phyloP scores from a whole-genome alignment of 2,797 vertebrate species.

The Chloroceryle inda region DNA sequence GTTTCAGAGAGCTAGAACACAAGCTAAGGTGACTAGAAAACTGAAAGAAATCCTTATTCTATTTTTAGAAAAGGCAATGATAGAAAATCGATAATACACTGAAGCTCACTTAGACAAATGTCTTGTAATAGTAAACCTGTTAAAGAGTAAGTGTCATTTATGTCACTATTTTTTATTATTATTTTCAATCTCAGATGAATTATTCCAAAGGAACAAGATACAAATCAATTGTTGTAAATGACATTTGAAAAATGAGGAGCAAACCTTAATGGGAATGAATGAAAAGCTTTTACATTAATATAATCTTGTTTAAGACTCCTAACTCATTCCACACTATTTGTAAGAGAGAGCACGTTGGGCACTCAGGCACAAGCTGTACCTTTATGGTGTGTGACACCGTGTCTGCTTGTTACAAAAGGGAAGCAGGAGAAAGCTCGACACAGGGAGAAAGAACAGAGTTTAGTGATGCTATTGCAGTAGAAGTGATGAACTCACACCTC shows the following conservation, averaged over 20 bases:
- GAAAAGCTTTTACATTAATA: conserved; percentile 29
- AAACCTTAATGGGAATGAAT: conserved; percentile 2
- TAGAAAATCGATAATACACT: conserved; percentile 39
- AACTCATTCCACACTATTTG: neutral
- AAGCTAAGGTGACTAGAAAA: neutral
- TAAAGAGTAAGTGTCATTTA: conserved; percentile 30
- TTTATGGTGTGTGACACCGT: neutral
- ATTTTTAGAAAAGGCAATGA: conserved; percentile 35
- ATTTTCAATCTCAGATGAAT: conserved; percentile 29
- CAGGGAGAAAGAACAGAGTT: neutral
- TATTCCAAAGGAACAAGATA: conserved; percentile 54
- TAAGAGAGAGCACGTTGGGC: neutral
- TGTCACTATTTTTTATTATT: neutral
- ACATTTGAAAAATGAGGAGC: conserved; percentile 25
- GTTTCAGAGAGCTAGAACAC: conserved; percentile 4
- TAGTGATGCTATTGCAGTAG: neutral
- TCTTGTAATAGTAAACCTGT: conserved; percentile 32
- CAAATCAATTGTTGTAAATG: conserved; percentile 23
- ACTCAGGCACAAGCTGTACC: neutral
- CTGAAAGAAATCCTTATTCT: conserved; percentile 44
- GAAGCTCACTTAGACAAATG: conserved; percentile 50
- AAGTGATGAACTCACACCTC: neutral
- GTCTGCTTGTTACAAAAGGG: neutral
- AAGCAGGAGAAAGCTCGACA: neutral
- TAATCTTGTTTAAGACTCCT: conserved; percentile 15